Base-by-base conservation (phyloP, 2,797 vertebrate genomes). In the Dryobates pubescens region DNA sequence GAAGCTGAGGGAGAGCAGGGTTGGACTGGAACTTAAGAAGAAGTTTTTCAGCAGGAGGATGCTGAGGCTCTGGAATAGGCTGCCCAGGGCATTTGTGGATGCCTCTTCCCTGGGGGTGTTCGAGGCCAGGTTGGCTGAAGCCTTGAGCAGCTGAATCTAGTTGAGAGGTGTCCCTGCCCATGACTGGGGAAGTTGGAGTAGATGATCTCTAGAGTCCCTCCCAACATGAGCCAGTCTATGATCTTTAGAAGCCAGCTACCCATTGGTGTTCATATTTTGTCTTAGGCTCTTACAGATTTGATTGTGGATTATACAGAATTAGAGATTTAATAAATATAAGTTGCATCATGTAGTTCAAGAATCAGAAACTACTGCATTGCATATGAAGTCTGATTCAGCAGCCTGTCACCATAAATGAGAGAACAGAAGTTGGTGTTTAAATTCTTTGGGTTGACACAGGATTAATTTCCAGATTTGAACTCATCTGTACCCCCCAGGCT, bases 211-310 rank as follows among this genome's bases (percentile, higher is more conserved):
- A 47, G 47, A 43, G 47, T 47, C 10, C 47, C 47, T 47, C 22
- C 47, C 18, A 47, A 20, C 20, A 20, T 47, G 22, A 47, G 47
- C 9, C 47, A 47, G 45, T 22, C 47, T 47, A 11, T 47, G 47
- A 22, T 22, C 29, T 79, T 0, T 73, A 77, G 51, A 88, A 65
- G 34, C 4, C 13, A 73, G 26, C 27, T 82, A 18, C 11, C 20
- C 26, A 27, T 13, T 45, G 2, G 4, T 74, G 22, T 43, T 78
- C 7, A 4, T 53, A 8, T 64, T 91, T 85, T 62, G 30, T 30
- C 7, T 29, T 70, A 45, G 0, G 17, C 26, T 43, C 13, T 86
- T 79, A n/a, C 0, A 0, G 64, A 13, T 36, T 78, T 64, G 29
- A 29, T 75, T 26, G 34, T 12, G n/a, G 26, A 58, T 78, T 89